Percentiles rank a stretch among this genome's conserved stretches.
Conservation (phyloP, 2,888 invertebrate species). For the Drosophila nr. fundita region DNA sequence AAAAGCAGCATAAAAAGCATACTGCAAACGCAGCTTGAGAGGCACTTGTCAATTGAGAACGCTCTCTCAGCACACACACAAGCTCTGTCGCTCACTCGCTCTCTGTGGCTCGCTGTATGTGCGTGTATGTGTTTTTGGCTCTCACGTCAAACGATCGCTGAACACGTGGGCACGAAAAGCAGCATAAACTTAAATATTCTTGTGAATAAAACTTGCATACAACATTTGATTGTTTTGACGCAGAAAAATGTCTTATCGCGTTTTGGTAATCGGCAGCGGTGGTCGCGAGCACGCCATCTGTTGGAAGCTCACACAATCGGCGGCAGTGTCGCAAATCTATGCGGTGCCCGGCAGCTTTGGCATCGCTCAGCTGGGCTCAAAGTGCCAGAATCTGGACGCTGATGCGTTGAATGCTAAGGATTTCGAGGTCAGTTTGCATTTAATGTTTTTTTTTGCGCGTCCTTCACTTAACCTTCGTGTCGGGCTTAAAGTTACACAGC, state of each 20-base stretch:
- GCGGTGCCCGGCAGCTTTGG: conserved; percentile 96
- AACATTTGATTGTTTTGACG: conserved; percentile 24
- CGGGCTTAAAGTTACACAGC: conserved; percentile 42
- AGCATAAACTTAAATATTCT: conserved; percentile 20
- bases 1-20: conserved; percentile 34
- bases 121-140: background rate
- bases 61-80: background rate
- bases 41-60: conserved; percentile 2
- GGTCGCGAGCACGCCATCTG: conserved; percentile 98
- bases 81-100: conserved; percentile 12
- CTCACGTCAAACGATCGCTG: conserved; percentile 17
- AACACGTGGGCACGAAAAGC: conserved; percentile 54
- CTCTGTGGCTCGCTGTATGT: conserved; percentile 10
- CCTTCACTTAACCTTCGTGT: conserved; percentile 64
- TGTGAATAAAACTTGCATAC: conserved; percentile 46
- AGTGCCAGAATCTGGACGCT: conserved; percentile 87
- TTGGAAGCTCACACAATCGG: conserved; percentile 95
- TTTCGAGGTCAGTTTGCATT: conserved; percentile 87
- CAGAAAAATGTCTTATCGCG: conserved; percentile 85
- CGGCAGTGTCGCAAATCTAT: conserved; percentile 89
- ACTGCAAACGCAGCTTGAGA: conserved; percentile 22
- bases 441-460: conserved; percentile 3
- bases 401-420: conserved; percentile 86
- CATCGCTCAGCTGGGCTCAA: conserved; percentile 87
- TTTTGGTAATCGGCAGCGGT: conserved; percentile 95